These are phyloP conservation scores for Aphidius colemani DNA, from an alignment of 2,888 invertebrate genomes.

Conservation along the genomic window DNA sequence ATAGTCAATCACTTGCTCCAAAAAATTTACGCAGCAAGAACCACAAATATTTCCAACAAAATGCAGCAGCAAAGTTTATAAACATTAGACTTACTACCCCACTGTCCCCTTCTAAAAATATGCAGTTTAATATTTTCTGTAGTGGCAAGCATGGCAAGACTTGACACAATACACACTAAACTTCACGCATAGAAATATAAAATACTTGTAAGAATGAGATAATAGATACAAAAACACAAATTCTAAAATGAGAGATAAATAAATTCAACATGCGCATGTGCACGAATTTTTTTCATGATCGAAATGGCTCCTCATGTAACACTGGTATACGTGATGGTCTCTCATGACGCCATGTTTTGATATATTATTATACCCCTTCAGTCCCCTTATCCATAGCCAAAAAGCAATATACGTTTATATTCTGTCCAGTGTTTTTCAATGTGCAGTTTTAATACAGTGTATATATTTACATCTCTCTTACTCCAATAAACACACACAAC, in stretches of 20 bases:
- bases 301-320: not conserved
- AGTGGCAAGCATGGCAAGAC: too few species aligned
- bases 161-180: too few species aligned
- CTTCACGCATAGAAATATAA: too few species aligned
- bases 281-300: not conserved
- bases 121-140: too few species aligned
- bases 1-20: too few species aligned
- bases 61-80: too few species aligned
- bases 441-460: conserved; percentile 34
- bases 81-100: too few species aligned
- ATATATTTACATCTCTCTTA: conserved; percentile 34
- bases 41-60: too few species aligned
- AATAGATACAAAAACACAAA: not conserved
- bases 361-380: conserved; percentile 50
- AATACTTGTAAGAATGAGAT: too few species aligned
- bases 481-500: too few species aligned
- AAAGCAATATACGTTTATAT: conserved; percentile 28
- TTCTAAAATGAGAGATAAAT: not conserved
- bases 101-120: too few species aligned
- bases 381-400: conserved; percentile 28
- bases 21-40: too few species aligned
- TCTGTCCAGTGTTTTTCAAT: conserved; percentile 42
- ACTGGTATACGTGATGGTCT: conserved; percentile 18
- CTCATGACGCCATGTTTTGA: conserved; percentile 58
- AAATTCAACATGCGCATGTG: conserved; percentile 16